Evolutionary conservation across 1,140 invertebrate species (phyloP), one percentile per base, ranked within the genome.

Genomic region (Drosophila tristis): DNA sequence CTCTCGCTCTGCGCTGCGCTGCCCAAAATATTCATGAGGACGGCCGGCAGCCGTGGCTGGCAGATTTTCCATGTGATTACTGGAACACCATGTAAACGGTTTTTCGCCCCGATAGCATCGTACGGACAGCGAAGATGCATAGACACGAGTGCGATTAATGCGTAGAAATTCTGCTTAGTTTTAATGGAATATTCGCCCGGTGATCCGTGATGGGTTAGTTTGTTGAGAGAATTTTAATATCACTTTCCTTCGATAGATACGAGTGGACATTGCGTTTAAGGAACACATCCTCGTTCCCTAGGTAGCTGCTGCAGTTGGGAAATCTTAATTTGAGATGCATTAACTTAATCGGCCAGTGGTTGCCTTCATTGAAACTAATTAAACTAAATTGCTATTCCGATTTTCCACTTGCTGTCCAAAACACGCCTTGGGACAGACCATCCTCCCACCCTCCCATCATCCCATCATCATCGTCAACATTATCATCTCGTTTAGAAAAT

Each of bases 361-460:
- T 48, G 58, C 58, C 54, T 45, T 72, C 58, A 64, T 61, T 85
- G 61, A 65, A 80, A 78, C 80, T 85, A 85, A 80, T 85, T 85
- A 86, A 77, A 64, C 31, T 54, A 64, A 84, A 85, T 85, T 85
- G 73, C 51, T 64, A 31, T 62, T 71, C 68, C 77, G 80, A 80
- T 85, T 85, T 85, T 77, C 58, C 58, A 80, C 74, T 80, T 80
- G 61, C 61, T 70, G 26, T 53, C 43, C 25, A 62, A 47, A 62
- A 73, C 42, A 57, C 60, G 47, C 51, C 72, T 54, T 31, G 70
- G 50, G 48, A 74, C 60, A 39, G 11, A 13, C 11, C 35, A 39
- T 39, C 11, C 11, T 39, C 3, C 35, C 23, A 25, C 4, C 2
- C 1, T 35, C 3, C 31, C 35, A 39, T 39, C 62, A 9, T 39